A percentile compares a stretch with the other conserved stretches of the same genome.
Conservation (phyloP, 2,113 vertebrate species). For the Ammodramus savannarum region DNA sequence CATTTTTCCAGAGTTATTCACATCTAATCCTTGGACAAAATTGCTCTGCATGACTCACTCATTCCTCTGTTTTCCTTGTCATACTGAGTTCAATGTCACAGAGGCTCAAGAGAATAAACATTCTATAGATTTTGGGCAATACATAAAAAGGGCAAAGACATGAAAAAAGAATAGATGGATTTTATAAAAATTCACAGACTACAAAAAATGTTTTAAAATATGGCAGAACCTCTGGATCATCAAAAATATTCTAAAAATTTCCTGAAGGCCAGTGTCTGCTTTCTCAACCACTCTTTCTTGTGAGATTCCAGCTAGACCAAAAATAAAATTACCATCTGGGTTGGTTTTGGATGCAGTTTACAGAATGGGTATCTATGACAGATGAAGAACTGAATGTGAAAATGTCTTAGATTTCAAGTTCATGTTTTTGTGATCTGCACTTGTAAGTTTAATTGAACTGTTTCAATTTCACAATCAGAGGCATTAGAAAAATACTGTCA, state of each 20-base stretch:
- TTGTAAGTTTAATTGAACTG: not conserved
- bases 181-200: not conserved
- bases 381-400: not conserved
- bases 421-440: not conserved
- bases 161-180: not conserved
- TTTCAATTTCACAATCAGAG: not conserved
- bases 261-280: not conserved
- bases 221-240: not conserved
- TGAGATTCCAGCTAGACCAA: not conserved
- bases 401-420: not conserved
- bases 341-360: not conserved
- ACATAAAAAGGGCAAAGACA: not conserved
- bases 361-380: not conserved
- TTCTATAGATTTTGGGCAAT: not conserved
- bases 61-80: constrained; percentile 3
- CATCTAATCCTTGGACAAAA: not conserved
- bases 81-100: not conserved
- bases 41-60: not conserved
- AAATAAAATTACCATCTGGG: not conserved
- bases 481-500: not conserved
- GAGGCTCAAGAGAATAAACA: not conserved
- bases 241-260: constrained; percentile 7
- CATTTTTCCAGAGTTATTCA: not conserved
- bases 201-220: not conserved
- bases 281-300: not conserved